A percentile compares a stretch with the other conserved stretches of the same genome.
phyloP scores from a whole-genome alignment of 2,113 vertebrate species.

The Hemiscyllium ocellatum region DNA sequence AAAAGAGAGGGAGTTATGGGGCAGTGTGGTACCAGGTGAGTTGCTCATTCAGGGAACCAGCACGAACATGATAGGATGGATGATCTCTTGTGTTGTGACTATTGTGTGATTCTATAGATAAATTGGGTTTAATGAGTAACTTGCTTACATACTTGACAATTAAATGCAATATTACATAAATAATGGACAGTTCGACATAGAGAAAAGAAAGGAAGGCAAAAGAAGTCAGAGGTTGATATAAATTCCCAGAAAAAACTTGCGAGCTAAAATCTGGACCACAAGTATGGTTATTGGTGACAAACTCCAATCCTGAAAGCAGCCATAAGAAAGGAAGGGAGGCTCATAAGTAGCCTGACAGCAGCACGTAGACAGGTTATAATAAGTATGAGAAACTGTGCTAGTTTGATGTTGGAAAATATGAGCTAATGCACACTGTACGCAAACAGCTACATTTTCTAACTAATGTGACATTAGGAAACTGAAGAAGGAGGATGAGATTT shows the following conservation, averaged over 20 bases:
- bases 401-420: background rate
- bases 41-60: background rate
- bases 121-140: background rate
- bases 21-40: background rate
- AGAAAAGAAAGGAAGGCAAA: background rate
- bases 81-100: background rate
- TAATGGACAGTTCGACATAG: background rate
- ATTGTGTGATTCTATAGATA: background rate
- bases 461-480: background rate
- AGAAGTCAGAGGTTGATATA: background rate
- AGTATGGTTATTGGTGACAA: background rate
- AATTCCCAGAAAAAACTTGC: background rate
- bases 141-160: background rate
- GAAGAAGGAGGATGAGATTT: background rate
- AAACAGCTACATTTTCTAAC: background rate
- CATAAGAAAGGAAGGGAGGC: background rate
- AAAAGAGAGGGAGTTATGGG: no score
- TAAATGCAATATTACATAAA: background rate
- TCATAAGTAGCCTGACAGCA: background rate
- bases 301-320: background rate
- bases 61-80: background rate
- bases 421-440: background rate
- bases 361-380: background rate
- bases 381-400: background rate
- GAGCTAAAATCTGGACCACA: background rate